Base-by-base conservation (phyloP, 2,888 invertebrate species). In the Bruchidius siliquastri region DNA sequence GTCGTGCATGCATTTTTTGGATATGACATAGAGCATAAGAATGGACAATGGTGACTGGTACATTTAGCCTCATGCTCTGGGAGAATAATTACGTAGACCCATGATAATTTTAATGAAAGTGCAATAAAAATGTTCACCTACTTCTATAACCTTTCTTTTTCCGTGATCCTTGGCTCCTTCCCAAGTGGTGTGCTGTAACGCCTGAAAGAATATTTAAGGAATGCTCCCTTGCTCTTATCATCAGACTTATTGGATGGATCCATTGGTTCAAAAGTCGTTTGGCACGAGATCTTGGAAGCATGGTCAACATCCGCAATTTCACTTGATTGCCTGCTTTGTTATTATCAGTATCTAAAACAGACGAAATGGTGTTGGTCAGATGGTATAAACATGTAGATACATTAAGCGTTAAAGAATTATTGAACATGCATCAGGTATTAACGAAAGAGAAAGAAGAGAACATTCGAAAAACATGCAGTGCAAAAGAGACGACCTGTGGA, bases 221-320 rank as follows among this genome's bases (percentile, higher is more conserved):
- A 85, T 96, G 96, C 85, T 95, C 94, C 10, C 95, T 87, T 0
- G 95, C 95, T 74, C 95, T 89, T 80, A 95, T 88, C 89, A 92
- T 90, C 20, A 95, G 89, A 82, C 94, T 93, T 68, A 92, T 90
- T 18, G 93, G 92, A 86, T 93, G 92, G 75, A 90, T 87, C 94
- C 95, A 95, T 79, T 91, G 92, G 79, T 93, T 93, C 68, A 96
- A 88, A 71, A 94, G 88, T 20, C 95, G 90, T 79, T 94, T 92
- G 0, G 93, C 94, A 30, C 96, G 89, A 0, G 93, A 94, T 83
- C 93, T 90, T 21, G 96, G 95, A 77, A 94, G 87, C 69, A 93
- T 85, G 68, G 93, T 92, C 20, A 95, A 87, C 68, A 96, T 87
- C 0, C 92, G 91, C 69, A 96, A 87, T 87, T 95, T 95, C 78